These are phyloP conservation scores for Rhingia campestris DNA, from an alignment of 2,888 invertebrate species.

Conservation along the genomic window DNA sequence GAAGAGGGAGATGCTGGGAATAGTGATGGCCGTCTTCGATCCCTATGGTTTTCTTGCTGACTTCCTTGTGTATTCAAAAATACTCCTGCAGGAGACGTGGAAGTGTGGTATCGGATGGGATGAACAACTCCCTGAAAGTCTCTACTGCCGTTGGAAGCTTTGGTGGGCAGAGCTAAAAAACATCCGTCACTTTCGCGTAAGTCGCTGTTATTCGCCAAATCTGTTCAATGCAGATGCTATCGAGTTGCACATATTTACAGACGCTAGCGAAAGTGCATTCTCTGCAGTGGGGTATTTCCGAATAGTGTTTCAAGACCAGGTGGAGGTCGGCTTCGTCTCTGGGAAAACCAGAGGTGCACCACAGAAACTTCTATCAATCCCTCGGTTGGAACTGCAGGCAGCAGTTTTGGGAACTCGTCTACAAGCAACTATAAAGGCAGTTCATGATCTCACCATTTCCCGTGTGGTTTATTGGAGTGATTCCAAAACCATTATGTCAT, in stretches of 20 bases:
- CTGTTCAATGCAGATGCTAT: slow-evolving; percentile 4
- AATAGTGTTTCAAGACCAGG: slow-evolving; percentile 11
- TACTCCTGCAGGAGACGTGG: slow-evolving; percentile 31
- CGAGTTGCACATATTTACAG: slow-evolving; percentile 62
- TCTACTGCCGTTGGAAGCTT: slow-evolving; percentile 12
- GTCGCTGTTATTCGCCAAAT: slow-evolving; percentile 25
- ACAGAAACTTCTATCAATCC: background rate
- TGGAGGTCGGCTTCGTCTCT: slow-evolving; percentile 62
- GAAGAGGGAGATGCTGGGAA: slow-evolving; percentile 34
- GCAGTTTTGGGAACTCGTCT: slow-evolving; percentile 18
- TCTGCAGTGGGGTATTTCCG: slow-evolving; percentile 69
- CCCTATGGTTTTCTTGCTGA: slow-evolving; percentile 18
- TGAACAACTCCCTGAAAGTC: background rate
- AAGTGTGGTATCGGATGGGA: slow-evolving; percentile 24
- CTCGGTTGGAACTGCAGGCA: slow-evolving; percentile 19
- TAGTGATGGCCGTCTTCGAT: slow-evolving; percentile 36
- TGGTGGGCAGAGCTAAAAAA: slow-evolving; percentile 33
- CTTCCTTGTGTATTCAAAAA: slow-evolving; percentile 30
- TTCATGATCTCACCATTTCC: background rate
- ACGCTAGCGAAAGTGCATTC: slow-evolving; percentile 71
- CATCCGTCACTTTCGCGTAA: background rate
- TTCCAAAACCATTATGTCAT: slow-evolving; percentile 5
- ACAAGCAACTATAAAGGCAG: background rate
- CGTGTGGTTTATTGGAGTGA: slow-evolving; percentile 1
- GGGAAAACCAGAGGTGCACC: slow-evolving; percentile 52